Evolutionary conservation across 37 sponge, comb jelly and placozoan genomes (phyloP), one percentile per base, ranked within the genome.

Genomic region (Spongilla lacustris): DNA sequence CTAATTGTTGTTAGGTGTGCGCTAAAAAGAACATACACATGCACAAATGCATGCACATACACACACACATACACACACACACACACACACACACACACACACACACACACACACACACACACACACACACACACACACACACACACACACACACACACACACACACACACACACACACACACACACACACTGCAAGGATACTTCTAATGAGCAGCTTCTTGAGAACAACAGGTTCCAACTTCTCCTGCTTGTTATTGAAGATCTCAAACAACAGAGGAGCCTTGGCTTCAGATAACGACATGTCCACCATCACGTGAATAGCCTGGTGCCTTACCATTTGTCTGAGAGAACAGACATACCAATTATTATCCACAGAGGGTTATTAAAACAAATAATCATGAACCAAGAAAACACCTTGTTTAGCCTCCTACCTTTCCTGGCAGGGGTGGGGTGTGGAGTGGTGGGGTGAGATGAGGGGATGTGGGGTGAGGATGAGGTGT

Each of bases 261-360:
- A 76, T 68, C 29, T 75, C 70, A 25, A 74, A 80, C 27, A 90
- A 37, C 50, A 73, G 78, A 46, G 58, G 30, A 24, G 82, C 91
- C 4, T 69, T 50, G 35, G 82, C 66, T 11, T 41, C 36, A 48
- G 91, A 78, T 30, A 69, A 68, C 0, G 85, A 81, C 9, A 76
- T 85, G 77, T 90, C 91, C 71, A 90, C 91, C 34, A 90, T 26
- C 82, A 90, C 81, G 77, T 85, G 81, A 2, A 90, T 77, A 24
- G 73, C 21, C 33, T 85, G 86, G 49, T 66, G 36, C 72, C 81
- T 36, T 35, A 81, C 23, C 80, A 85, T 90, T 73, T 17, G 66
- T 24, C 22, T 37, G 48, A 34, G 67, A 66, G 21, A 22, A 21
- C 19, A 66, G 21, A 66, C 67, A 21, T 66, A 21, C 14, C 67